Conservation (phyloP, 2,113 vertebrate genomes). For the Lycaon pictus region DNA sequence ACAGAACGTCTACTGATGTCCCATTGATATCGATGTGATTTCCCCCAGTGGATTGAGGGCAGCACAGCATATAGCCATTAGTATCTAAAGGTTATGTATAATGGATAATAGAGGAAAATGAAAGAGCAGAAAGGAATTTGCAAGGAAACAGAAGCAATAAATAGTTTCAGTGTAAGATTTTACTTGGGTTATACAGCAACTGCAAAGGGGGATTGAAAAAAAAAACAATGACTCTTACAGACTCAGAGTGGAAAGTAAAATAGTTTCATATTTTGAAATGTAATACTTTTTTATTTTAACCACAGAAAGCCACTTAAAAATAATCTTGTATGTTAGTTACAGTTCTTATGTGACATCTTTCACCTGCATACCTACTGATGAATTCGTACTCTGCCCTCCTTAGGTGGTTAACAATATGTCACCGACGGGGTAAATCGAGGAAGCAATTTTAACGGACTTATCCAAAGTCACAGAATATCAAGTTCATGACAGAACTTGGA, state of each 20-base stretch:
- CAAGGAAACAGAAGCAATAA: constrained; percentile 68
- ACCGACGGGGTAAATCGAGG: background rate
- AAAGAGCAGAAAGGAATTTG: constrained; percentile 70
- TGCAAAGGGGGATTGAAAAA: constrained; percentile 47
- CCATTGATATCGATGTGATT: constrained; percentile 75
- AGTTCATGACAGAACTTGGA: constrained; percentile 23
- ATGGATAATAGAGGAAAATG: constrained; percentile 76
- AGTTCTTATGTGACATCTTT: constrained; percentile 68
- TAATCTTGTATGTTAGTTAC: constrained; percentile 64
- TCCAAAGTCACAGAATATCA: constrained; percentile 46
- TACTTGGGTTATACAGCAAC: constrained; percentile 51
- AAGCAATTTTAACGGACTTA: constrained; percentile 53
- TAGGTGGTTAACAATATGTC: background rate
- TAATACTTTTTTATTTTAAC: constrained; percentile 66
- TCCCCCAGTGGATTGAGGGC: constrained; percentile 67
- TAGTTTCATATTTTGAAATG: constrained; percentile 75
- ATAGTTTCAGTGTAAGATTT: constrained; percentile 73
- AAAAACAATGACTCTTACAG: constrained; percentile 44
- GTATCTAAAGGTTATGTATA: constrained; percentile 80
- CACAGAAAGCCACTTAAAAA: constrained; percentile 74
- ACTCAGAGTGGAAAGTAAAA: constrained; percentile 66
- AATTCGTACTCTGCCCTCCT: constrained; percentile 48
- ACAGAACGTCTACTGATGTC: constrained; percentile 68
- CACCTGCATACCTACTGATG: constrained; percentile 54
- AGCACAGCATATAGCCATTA: constrained; percentile 67